phyloP scores from a whole-genome alignment of 2,113 vertebrate genomes.

The Maccullochella peelii region DNA sequence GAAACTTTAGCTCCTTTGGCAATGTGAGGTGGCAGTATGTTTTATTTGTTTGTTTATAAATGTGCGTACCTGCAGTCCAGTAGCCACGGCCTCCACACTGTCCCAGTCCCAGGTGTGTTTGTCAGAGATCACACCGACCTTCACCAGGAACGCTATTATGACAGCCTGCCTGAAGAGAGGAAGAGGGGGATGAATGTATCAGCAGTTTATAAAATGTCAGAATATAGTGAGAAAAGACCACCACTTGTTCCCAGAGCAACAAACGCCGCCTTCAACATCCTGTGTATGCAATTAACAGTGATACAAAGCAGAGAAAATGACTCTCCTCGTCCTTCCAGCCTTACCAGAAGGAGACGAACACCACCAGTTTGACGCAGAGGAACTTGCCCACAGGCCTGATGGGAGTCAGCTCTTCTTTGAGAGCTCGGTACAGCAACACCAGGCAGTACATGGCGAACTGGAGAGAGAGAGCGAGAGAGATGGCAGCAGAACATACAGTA shows the following conservation, averaged over 20 bases:
- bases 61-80: conserved; percentile 90
- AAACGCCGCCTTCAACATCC: too few species aligned
- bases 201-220: too few species aligned
- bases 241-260: too few species aligned
- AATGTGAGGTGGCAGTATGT: background rate
- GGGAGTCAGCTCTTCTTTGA: conserved; percentile 93
- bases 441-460: conserved; percentile 98
- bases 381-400: conserved; percentile 98
- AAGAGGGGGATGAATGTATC: background rate
- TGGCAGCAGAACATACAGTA: too few species aligned
- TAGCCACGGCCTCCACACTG: conserved; percentile 94
- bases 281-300: background rate
- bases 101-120: conserved; percentile 95
- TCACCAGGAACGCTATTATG: conserved; percentile 95
- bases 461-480: too few species aligned
- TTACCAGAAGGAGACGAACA: conserved; percentile 99
- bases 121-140: conserved; percentile 95
- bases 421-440: conserved; percentile 93
- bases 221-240: too few species aligned
- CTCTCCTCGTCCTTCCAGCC: background rate
- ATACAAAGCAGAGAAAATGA: background rate
- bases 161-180: conserved; percentile 90
- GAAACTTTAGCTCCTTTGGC: background rate
- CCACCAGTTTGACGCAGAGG: conserved; percentile 97
- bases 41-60: background rate